Conservation (phyloP, 2,113 vertebrate species). For the Galemys pyrenaicus region DNA sequence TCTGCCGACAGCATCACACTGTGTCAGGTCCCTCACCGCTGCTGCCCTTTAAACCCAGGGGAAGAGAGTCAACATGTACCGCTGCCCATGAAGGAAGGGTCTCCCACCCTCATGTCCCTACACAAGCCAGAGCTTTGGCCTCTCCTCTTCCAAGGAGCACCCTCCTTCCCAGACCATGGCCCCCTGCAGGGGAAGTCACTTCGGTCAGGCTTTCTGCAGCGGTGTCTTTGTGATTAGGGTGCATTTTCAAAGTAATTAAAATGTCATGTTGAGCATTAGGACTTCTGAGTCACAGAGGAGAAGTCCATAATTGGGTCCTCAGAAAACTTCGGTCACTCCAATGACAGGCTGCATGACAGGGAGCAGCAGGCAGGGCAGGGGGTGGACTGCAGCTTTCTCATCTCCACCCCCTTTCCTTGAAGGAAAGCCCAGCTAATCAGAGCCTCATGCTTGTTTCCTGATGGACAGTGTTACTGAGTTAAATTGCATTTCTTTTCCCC, state of each 20-base stretch:
- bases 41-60: not conserved
- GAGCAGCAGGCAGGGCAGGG: not conserved
- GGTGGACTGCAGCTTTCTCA: not conserved
- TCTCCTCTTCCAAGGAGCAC: not conserved
- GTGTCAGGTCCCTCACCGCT: rapidly evolving
- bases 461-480: too few species aligned
- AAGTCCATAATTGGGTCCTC: not conserved
- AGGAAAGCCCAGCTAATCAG: not conserved
- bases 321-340: not conserved
- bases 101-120: not conserved
- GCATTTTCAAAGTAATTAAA: slow-evolving; percentile 40
- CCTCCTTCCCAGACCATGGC: not conserved
- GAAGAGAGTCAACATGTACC: not conserved
- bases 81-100: rapidly evolving
- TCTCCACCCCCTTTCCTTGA: not conserved
- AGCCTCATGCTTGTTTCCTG: not conserved
- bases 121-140: not conserved
- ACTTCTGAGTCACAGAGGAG: not conserved
- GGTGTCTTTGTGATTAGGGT: not conserved
- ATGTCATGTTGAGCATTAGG: not conserved
- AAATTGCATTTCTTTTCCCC: rapidly evolving
- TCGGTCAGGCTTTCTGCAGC: not conserved
- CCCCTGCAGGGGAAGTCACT: not conserved
- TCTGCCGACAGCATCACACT: rapidly evolving
- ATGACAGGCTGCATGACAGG: not conserved